These are phyloP conservation scores for Vandiemenella viatica DNA, from an alignment of 2,888 invertebrate genomes.

Conservation along the genomic window DNA sequence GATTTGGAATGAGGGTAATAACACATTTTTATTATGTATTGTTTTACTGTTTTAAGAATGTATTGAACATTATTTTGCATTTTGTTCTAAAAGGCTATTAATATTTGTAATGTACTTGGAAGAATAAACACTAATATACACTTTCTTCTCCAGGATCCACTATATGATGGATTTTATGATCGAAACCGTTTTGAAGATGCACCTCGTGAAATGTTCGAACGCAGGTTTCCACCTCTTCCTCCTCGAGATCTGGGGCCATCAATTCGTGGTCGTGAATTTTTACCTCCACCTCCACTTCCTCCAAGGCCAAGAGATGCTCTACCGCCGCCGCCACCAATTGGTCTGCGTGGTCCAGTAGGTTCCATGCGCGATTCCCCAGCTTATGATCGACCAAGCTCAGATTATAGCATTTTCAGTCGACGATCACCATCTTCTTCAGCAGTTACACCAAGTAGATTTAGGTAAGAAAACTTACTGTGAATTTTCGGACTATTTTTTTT, in stretches of 20 bases:
- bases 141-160: slow-evolving; percentile 52
- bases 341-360: slow-evolving; percentile 43
- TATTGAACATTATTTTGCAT: too few relatives aligned
- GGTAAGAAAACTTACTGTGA: too few relatives aligned
- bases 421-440: slow-evolving; percentile 47
- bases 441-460: slow-evolving; percentile 12
- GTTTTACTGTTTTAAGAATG: too few relatives aligned
- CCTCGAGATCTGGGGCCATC: slow-evolving; percentile 27
- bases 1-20: slow-evolving; percentile 54
- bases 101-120: too few relatives aligned
- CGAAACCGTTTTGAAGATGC: slow-evolving; percentile 46
- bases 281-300: slow-evolving; percentile 51
- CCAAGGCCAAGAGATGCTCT: slow-evolving; percentile 50
- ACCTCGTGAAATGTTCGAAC: slow-evolving; percentile 63
- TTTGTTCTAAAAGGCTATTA: too few relatives aligned
- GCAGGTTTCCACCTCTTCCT: slow-evolving; percentile 55
- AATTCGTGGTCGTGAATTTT: slow-evolving; percentile 18
- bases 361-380: slow-evolving; percentile 45
- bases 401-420: slow-evolving; percentile 72
- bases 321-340: slow-evolving; percentile 57
- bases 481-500: too few relatives aligned
- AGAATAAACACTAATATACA: too few relatives aligned
- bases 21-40: too few relatives aligned
- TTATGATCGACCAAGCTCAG: slow-evolving; percentile 38
- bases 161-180: slow-evolving; percentile 51